Conservation (phyloP, 2,888 invertebrate genomes). For the Aspidapion aeneum region DNA sequence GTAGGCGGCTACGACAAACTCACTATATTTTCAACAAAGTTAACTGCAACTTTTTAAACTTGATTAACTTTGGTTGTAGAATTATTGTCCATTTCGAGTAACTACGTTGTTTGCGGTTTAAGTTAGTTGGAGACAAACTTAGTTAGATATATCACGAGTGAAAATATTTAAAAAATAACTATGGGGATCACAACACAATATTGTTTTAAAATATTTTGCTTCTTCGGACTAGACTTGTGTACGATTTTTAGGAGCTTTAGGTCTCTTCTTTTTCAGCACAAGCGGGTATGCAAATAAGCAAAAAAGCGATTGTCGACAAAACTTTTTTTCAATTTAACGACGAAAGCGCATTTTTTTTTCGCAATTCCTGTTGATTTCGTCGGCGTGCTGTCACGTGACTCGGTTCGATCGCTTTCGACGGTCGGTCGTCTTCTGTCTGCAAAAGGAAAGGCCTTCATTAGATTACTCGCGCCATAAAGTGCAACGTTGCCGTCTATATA, state of each 20-base stretch:
- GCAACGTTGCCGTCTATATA: slow-evolving; percentile 24
- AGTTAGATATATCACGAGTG: background rate
- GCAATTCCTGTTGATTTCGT: slow-evolving; percentile 38
- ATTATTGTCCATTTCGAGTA: slow-evolving; percentile 44
- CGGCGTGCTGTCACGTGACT: background rate
- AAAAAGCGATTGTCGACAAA: slow-evolving; percentile 44
- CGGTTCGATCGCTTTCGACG: slow-evolving; percentile 29
- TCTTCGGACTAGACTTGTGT: slow-evolving; percentile 27
- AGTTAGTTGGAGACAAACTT: slow-evolving; percentile 12
- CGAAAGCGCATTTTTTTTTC: slow-evolving; percentile 46
- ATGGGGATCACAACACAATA: slow-evolving; percentile 31
- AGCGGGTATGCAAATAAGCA: slow-evolving; percentile 47
- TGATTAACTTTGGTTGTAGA: slow-evolving; percentile 36
- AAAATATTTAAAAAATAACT: slow-evolving; percentile 33
- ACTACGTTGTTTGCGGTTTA: slow-evolving; percentile 25
- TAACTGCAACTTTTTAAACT: slow-evolving; percentile 3
- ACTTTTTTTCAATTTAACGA: slow-evolving; percentile 13
- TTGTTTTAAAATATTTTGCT: slow-evolving; percentile 25
- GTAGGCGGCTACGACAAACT: slow-evolving; percentile 18
- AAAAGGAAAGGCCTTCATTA: slow-evolving; percentile 38
- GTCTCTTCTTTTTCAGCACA: slow-evolving; percentile 35
- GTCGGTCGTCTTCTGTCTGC: slow-evolving; percentile 38
- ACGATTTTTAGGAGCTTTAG: slow-evolving; percentile 20
- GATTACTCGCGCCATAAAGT: slow-evolving; percentile 3
- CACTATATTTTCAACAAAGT: slow-evolving; percentile 16